Evolutionary conservation across 2,113 vertebrate species (phyloP), one percentile per base, ranked within the genome.

Genomic region (Epinephelus cyanopodus): DNA sequence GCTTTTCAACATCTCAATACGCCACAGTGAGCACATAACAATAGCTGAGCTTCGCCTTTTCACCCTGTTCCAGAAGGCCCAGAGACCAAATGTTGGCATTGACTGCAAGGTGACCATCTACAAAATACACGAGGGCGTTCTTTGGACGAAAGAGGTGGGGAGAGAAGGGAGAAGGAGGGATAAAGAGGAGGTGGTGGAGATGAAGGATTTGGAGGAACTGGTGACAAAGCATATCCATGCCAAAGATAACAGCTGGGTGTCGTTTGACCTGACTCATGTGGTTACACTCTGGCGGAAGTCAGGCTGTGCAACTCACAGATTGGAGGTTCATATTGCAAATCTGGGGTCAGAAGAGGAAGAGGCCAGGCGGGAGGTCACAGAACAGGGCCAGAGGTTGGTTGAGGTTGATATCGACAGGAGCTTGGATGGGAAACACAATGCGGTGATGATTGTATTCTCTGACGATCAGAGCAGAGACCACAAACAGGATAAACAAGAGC

Each of bases 1-100:
- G 6, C 94, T 97, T 4, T 99, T 99, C 93, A 99, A 99, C 0
- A 90, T 99, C 65, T 98, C 97, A 45, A 92, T 98, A 80, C 97
- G 97, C 79, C 96, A 94, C 74, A 96, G 97, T 0, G 98, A 99
- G 86, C 96, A 93, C 9, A 90, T 99, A 85, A 94, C 95, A 82
- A 94, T 95, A 89, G 97, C 97, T 0, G 97, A 99, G 90, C 96
- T 99, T 53, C 95, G 95, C 63, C 95, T 99, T 72, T 97, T 97
- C 90, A 96, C 96, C 0, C 80, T 97, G 87, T 95, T 97, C 65
- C 94, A 94, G 74, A 88, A 84, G 42, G 96, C 97, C 86, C 95
- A 93, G 7, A 89, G 92, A 83, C 93, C 94, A 8, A 94, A 94
- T 0, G 83, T 93, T 0, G 95, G 95, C 9, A 92, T 95, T 0